A percentile compares a stretch with the other conserved stretches of the same genome.
Conservation (phyloP, 2,797 vertebrate species). For the Siniperca scherzeri region DNA sequence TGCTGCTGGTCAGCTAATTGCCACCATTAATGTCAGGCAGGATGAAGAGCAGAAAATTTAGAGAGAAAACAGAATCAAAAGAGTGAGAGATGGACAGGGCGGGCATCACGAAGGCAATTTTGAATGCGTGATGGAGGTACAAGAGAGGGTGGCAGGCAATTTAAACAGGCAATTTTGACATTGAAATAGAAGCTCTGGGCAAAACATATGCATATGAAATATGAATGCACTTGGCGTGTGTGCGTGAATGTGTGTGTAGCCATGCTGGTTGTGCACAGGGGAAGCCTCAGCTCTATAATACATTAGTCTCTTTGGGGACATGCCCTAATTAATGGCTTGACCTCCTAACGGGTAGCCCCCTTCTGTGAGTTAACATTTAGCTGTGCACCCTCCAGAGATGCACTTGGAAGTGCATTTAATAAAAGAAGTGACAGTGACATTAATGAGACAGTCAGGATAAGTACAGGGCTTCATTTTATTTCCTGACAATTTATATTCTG, state of each 20-base stretch:
- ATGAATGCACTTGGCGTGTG: constrained; percentile 64
- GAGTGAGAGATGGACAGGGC: constrained; percentile 36
- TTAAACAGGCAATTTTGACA: constrained; percentile 70
- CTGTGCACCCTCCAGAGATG: constrained; percentile 79
- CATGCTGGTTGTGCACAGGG: constrained; percentile 72
- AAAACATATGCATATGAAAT: constrained; percentile 72
- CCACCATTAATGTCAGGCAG: constrained; percentile 71
- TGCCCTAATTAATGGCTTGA: constrained; percentile 88
- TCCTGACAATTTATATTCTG: constrained; percentile 77
- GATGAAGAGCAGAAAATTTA: constrained; percentile 29
- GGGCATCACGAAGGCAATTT: constrained; percentile 61
- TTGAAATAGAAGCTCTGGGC: constrained; percentile 73
- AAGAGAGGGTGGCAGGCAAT: constrained; percentile 55
- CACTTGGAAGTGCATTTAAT: constrained; percentile 77
- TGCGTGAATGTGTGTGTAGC: constrained; percentile 57
- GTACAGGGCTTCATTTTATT: constrained; percentile 81
- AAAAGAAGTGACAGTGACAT: constrained; percentile 78
- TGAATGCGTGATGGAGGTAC: constrained; percentile 49
- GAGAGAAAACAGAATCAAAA: constrained; percentile 55
- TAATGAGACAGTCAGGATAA: constrained; percentile 72
- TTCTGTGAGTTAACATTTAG: constrained; percentile 87
- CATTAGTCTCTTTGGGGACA: constrained; percentile 81
- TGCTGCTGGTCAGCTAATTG: constrained; percentile 78
- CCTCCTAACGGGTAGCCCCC: constrained; percentile 83
- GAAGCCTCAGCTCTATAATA: constrained; percentile 77